Conservation (phyloP, 2,888 invertebrate species). For the Myopa tessellatipennis region DNA sequence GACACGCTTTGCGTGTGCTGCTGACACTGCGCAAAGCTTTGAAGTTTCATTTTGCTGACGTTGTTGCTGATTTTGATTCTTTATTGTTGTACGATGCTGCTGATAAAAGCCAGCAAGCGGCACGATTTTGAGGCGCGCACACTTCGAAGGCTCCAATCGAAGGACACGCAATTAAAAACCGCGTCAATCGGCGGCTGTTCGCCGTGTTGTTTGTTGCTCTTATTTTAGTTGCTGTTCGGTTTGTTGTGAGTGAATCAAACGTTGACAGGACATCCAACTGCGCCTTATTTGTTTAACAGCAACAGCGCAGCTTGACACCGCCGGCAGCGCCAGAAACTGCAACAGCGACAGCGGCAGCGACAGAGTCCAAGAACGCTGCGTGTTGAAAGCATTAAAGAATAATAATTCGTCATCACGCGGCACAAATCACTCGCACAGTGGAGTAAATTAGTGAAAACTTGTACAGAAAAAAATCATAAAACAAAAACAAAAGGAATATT, state of each 20-base stretch:
- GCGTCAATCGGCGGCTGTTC: slow-evolving; percentile 24
- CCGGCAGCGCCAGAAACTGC: slow-evolving; percentile 16
- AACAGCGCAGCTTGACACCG: not conserved
- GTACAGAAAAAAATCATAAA: too few relatives aligned
- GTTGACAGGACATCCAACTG: not conserved
- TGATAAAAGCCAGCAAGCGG: not conserved
- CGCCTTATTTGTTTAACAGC: not conserved
- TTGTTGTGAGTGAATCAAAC: too few relatives aligned
- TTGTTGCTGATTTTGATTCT: not conserved
- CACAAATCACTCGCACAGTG: too few relatives aligned
- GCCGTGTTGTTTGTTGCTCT: slow-evolving; percentile 25
- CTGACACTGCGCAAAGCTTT: not conserved
- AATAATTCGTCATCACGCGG: too few relatives aligned
- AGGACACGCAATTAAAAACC: not conserved
- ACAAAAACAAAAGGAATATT: too few relatives aligned
- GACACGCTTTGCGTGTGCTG: slow-evolving; percentile 40
- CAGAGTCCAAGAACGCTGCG: not conserved
- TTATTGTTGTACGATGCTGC: not conserved
- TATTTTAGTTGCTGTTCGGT: not conserved
- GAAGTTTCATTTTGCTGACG: not conserved
- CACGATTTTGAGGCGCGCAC: not conserved
- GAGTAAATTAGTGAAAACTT: too few relatives aligned
- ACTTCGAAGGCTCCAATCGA: slow-evolving; percentile 6
- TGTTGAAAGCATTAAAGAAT: too few relatives aligned
- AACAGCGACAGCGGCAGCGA: not conserved